Percentiles rank a stretch among this genome's conserved stretches.
Conservation (phyloP, 2,888 invertebrate genomes). For the Nomada hirtipes region DNA sequence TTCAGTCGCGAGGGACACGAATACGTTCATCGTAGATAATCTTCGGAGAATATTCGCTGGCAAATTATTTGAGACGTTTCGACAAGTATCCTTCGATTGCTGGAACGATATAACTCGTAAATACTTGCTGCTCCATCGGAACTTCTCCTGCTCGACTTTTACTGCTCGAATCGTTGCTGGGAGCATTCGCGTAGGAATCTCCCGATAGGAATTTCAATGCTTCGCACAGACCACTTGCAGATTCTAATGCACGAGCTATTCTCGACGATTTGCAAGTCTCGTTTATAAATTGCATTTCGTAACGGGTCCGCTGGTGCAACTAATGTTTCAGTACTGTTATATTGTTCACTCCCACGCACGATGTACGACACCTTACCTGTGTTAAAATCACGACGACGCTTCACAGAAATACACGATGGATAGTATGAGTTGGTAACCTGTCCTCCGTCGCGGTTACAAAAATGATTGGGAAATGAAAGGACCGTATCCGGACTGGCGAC, state of each 20-base stretch:
- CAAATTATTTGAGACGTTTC: too few species aligned
- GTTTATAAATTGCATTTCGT: constrained; percentile 41
- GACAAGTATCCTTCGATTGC: too few species aligned
- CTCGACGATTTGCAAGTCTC: constrained; percentile 13
- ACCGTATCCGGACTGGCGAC: not conserved
- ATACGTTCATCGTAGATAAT: not conserved
- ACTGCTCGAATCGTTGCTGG: too few species aligned
- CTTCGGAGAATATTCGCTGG: too few species aligned
- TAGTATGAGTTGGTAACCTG: not conserved
- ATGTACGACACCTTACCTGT: not conserved
- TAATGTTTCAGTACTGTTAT: constrained; percentile 45
- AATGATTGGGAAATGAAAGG: not conserved
- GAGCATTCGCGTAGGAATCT: not conserved
- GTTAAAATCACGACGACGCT: not conserved
- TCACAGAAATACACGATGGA: not conserved
- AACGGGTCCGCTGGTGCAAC: constrained; percentile 39
- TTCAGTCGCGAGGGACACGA: not conserved
- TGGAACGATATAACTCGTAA: too few species aligned
- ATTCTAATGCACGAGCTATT: constrained; percentile 38
- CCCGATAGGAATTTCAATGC: not conserved
- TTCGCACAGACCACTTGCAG: not conserved
- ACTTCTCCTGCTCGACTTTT: too few species aligned
- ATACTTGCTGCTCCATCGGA: too few species aligned
- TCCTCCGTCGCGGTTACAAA: not conserved
- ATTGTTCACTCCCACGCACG: constrained; percentile 15